Conservation (phyloP, 1,140 invertebrate genomes). For the Rhizoglyphus robini region DNA sequence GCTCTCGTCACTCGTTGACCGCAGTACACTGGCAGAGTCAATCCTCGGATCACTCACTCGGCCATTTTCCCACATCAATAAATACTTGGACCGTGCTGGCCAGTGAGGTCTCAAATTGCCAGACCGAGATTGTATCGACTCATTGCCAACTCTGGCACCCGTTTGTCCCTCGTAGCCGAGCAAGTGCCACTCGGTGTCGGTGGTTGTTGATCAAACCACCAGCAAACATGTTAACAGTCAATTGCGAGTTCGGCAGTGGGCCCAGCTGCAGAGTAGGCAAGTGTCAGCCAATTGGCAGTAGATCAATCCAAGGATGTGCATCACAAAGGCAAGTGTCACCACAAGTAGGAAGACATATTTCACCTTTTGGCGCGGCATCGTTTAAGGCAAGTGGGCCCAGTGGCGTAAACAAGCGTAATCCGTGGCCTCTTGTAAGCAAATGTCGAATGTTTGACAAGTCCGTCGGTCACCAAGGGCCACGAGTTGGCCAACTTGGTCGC, state of each 20-base stretch:
- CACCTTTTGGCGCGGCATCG: neutral
- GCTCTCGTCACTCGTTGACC: neutral
- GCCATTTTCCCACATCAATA: conserved; percentile 12
- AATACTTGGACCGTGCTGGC: neutral
- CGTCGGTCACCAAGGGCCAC: neutral
- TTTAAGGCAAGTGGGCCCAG: neutral
- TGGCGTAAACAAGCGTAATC: neutral
- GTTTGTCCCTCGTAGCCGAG: too few relatives aligned
- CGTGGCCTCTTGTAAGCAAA: neutral
- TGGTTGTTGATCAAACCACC: neutral
- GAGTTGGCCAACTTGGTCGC: neutral
- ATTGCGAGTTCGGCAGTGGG: neutral
- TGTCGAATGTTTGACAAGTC: neutral
- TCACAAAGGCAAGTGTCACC: neutral
- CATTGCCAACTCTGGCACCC: neutral
- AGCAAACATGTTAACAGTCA: neutral
- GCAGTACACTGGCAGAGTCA: neutral
- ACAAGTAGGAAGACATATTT: neutral
- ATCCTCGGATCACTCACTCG: neutral
- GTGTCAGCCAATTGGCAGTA: neutral
- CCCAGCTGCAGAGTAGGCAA: neutral
- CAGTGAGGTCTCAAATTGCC: neutral
- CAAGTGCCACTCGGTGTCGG: too few relatives aligned
- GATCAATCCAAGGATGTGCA: neutral
- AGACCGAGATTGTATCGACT: neutral